Evolutionary conservation across 2,113 vertebrate genomes (phyloP).

Genomic region (Colinus virginianus): DNA sequence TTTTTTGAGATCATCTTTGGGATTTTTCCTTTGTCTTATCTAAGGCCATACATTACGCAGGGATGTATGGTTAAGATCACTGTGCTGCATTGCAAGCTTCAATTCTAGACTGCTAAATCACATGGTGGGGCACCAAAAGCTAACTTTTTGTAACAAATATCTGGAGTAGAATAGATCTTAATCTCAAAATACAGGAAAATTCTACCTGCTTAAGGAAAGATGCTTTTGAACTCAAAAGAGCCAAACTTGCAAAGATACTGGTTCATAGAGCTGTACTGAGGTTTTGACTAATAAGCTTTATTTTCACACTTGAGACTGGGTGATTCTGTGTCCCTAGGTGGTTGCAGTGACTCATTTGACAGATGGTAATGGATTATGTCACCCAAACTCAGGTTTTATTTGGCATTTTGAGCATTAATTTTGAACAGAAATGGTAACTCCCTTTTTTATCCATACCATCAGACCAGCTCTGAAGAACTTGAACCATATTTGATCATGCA

Average conservation of each 20-base stretch:
- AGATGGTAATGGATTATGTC: neutral
- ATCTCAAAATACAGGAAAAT: neutral
- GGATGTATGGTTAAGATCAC: neutral
- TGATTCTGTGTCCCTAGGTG: neutral
- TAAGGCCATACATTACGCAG: neutral
- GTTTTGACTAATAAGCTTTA: neutral
- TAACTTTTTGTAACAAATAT: neutral
- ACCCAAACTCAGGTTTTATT: neutral
- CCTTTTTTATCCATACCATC: neutral
- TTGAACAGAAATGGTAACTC: neutral
- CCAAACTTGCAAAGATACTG: neutral
- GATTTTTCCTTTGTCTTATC: neutral
- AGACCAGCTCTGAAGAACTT: neutral
- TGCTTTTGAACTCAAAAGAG: neutral
- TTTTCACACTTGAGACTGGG: neutral
- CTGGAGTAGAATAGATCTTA: neutral
- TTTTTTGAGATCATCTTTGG: neutral
- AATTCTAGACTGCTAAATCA: neutral
- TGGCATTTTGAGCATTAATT: neutral
- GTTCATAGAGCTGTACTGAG: neutral
- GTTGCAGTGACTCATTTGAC: neutral
- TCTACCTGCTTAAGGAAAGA: neutral
- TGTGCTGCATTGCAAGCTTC: neutral
- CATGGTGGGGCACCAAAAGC: neutral
- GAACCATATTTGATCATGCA: fast-evolving